Conservation (phyloP, 2,113 vertebrate species). For the Coptodon rendalli region DNA sequence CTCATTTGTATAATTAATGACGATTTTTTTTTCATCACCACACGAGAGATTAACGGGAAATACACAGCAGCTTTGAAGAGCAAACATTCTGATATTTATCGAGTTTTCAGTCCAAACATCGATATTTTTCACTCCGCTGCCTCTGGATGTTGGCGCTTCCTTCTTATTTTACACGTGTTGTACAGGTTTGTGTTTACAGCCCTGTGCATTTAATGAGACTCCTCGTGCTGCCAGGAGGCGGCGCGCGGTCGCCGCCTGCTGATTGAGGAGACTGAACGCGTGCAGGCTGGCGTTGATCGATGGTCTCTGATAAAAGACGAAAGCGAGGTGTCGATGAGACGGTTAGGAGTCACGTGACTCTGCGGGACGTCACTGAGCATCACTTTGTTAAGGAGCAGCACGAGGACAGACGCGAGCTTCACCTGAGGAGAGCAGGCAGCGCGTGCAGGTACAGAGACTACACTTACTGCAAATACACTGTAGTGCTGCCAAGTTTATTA, state of each 20-base stretch:
- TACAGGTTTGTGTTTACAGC: neutral
- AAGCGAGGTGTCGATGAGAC: neutral
- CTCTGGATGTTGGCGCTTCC: neutral
- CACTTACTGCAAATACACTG: neutral
- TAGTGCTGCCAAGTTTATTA: neutral
- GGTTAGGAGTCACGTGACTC: neutral
- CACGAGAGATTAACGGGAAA: neutral
- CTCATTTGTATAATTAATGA: neutral
- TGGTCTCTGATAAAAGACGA: neutral
- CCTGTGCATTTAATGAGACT: neutral
- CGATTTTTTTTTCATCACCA: neutral
- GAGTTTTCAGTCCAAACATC: neutral
- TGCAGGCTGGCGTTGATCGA: neutral
- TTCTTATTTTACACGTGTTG: neutral
- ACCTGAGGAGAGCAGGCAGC: neutral
- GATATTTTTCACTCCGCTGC: neutral
- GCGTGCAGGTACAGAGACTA: neutral
- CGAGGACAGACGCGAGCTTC: neutral
- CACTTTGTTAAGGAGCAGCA: neutral
- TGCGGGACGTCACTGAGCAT: neutral
- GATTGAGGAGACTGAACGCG: neutral
- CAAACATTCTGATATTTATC: neutral
- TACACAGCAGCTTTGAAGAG: neutral
- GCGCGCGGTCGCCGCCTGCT: neutral
- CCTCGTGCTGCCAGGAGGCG: neutral